Evolutionary conservation across 2,797 vertebrate species (phyloP).

Genomic region (Eulemur mongoz): DNA sequence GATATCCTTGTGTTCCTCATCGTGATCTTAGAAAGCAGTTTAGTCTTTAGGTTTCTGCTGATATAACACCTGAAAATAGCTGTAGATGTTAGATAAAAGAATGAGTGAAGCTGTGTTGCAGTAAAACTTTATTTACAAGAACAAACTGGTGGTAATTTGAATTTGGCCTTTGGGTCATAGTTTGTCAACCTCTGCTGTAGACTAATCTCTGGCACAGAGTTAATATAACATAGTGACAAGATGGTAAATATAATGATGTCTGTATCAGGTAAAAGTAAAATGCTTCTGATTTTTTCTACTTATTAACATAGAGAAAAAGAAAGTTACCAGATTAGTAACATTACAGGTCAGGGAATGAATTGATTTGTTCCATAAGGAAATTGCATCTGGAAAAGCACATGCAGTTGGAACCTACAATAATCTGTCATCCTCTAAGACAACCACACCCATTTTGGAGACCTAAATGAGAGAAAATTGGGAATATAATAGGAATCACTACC

Average conservation of each 20-base stretch:
- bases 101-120: not conserved
- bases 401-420: not conserved
- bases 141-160: not conserved
- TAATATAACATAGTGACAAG: not conserved
- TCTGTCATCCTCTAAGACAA: not conserved
- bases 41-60: not conserved
- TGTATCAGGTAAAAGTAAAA: not conserved
- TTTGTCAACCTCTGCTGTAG: not conserved
- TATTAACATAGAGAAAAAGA: not conserved
- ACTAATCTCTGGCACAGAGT: not conserved
- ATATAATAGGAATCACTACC: not conserved
- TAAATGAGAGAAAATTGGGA: not conserved
- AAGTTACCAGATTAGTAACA: not conserved
- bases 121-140: not conserved
- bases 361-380: not conserved
- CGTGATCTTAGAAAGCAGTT: not conserved
- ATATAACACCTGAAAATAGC: not conserved
- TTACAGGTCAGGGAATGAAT: not conserved
- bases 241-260: not conserved
- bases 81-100: not conserved
- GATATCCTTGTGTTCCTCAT: not conserved
- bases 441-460: not conserved
- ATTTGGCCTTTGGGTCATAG: conserved; percentile 1
- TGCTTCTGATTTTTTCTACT: not conserved
- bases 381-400: not conserved